These are phyloP conservation scores for Chymomyza amoena DNA, from an alignment of 2,888 invertebrate species.

Conservation along the genomic window DNA sequence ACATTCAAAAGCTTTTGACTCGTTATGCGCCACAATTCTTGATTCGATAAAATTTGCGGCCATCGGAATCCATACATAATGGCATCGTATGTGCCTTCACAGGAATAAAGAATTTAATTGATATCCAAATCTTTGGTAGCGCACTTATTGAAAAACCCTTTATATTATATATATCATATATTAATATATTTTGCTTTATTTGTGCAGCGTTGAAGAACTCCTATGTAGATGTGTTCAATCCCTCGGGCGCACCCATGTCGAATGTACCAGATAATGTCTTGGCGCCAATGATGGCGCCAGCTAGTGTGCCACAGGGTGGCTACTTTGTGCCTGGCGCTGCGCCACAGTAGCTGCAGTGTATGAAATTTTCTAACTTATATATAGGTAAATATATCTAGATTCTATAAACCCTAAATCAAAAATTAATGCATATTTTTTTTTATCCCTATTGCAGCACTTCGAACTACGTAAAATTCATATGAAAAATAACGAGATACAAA, in stretches of 20 bases:
- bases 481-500: neutral
- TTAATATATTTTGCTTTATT: constrained; percentile 5
- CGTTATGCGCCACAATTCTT: no score
- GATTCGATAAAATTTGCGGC: no score
- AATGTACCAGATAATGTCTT: constrained; percentile 75
- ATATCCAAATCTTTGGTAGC: no score
- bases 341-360: constrained; percentile 35
- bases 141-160: no score
- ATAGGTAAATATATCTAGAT: neutral
- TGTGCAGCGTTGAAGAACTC: constrained; percentile 87
- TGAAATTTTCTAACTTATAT: constrained; percentile 7
- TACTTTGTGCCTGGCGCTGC: constrained; percentile 75
- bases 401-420: neutral
- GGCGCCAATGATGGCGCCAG: constrained; percentile 77
- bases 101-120: no score
- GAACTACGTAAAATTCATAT: constrained; percentile 49
- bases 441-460: constrained; percentile 42
- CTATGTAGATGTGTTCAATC: constrained; percentile 94
- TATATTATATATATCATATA: no score
- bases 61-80: no score
- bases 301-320: constrained; percentile 75
- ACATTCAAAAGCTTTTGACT: no score
- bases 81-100: no score
- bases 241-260: constrained; percentile 80
- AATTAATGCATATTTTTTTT: neutral